Evolutionary conservation across 2,113 vertebrate genomes (phyloP), one percentile per base, ranked within the genome.

Genomic region (Raja brachyura): DNA sequence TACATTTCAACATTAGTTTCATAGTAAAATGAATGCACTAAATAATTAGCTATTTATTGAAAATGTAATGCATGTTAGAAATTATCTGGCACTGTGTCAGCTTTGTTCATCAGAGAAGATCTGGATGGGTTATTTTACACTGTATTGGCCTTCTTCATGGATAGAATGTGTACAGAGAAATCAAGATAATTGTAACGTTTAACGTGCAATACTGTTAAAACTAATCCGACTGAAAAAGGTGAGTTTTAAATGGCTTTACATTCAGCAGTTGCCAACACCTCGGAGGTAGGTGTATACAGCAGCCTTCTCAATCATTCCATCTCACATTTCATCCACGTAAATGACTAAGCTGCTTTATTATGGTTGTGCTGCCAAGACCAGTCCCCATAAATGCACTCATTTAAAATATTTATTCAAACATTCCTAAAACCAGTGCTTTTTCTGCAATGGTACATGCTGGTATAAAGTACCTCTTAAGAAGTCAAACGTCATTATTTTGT

Each of bases 41-140:
- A 22, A 39, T 68, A 70, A 73, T 11, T 8, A 11, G 39, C 90
- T 48, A 92, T 73, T 92, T 92, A 54, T 92, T 92, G 66, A 73
- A 92, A 73, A 68, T 92, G 90, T 92, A 92, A 73, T 73, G 63
- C 66, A 92, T 92, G 90, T 54, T 92, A 48, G 33, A 73, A 68
- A 74, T 48, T 16, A 13, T 39, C 90, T 70, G 5, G 66, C 83
- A 16, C 66, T 25, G 39, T 18, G 10, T 73, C 31, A 39, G 11
- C 61, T 73, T 92, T 25, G 61, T 48, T 70, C n/a, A 90, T 90
- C 88, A 48, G 88, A 92, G 39, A 48, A 54, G 20, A 92, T 22
- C 3, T 54, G 28, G 73, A 92, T 13, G 33, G 25, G 18, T 59
- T 88, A 68, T 22, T 2, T 5, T 20, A 73, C 70, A 8, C 20